Percentiles rank a stretch among this genome's conserved stretches.
Conservation (phyloP, 2,888 invertebrate genomes). For the Stratiomys singularior region DNA sequence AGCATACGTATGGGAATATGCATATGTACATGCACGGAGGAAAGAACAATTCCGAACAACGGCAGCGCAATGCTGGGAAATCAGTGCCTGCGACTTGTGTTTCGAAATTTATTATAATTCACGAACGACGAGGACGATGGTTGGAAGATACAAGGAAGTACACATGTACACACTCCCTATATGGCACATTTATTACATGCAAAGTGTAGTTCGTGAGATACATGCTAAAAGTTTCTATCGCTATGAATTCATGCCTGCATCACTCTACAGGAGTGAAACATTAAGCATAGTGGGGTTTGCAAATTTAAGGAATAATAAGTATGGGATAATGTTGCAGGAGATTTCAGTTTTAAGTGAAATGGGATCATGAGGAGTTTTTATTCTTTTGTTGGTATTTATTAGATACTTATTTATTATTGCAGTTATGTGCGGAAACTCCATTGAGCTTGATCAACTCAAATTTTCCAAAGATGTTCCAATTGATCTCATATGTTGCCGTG, state of each 20-base stretch:
- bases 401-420: too few species aligned
- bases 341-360: too few species aligned
- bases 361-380: too few species aligned
- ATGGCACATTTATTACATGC: slow-evolving; percentile 49
- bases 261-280: too few species aligned
- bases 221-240: slow-evolving; percentile 45
- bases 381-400: too few species aligned
- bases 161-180: slow-evolving; percentile 37
- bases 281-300: too few species aligned
- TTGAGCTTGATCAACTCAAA: too few species aligned
- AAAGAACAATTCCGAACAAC: neutral
- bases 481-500: too few species aligned
- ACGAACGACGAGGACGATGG: neutral
- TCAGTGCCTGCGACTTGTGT: slow-evolving; percentile 4
- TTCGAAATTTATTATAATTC: slow-evolving; percentile 1
- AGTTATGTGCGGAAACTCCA: too few species aligned
- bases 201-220: slow-evolving; percentile 49
- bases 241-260: neutral
- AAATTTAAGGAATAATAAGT: too few species aligned
- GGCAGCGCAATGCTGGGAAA: slow-evolving; percentile 9
- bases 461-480: too few species aligned
- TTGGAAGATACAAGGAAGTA: slow-evolving; percentile 21
- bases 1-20: slow-evolving; percentile 1
- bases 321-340: too few species aligned
- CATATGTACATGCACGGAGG: neutral